Evolutionary conservation across 2,113 vertebrate genomes (phyloP).

Genomic region (Ailurus styani): DNA sequence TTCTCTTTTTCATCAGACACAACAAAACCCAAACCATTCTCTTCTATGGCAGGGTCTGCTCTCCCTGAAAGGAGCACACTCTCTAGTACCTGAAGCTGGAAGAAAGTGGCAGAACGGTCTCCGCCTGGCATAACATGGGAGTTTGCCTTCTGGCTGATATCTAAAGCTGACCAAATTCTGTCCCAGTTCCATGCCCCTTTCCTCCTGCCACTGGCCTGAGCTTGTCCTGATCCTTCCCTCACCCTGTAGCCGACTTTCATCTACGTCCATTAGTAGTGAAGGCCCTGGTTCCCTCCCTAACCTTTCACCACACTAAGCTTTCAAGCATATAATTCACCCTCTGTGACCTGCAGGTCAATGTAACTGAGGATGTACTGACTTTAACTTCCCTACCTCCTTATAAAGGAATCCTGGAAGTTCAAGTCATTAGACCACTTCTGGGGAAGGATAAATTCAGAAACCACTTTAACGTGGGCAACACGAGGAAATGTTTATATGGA

Average conservation of each 20-base stretch:
- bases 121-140: not conserved
- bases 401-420: not conserved
- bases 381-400: not conserved
- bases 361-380: not conserved
- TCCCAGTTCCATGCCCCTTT: fast-evolving
- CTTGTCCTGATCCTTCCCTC: not conserved
- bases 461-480: not conserved
- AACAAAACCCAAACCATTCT: slow-evolving; percentile 72
- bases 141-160: not conserved
- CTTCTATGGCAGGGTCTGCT: slow-evolving; percentile 80
- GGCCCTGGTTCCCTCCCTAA: not conserved
- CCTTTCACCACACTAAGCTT: not conserved
- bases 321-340: not conserved
- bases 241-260: not conserved
- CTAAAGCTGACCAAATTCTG: not conserved
- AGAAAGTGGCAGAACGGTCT: fast-evolving
- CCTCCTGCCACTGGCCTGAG: not conserved
- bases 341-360: not conserved
- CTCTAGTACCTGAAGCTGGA: not conserved
- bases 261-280: not conserved
- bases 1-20: slow-evolving; percentile 81
- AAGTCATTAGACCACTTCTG: not conserved
- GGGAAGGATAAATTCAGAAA: not conserved
- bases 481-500: not conserved
- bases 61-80: slow-evolving; percentile 64